A percentile compares a stretch with the other conserved stretches of the same genome.
Conservation (phyloP, 2,888 invertebrate genomes). For the Girardia tigrina region DNA sequence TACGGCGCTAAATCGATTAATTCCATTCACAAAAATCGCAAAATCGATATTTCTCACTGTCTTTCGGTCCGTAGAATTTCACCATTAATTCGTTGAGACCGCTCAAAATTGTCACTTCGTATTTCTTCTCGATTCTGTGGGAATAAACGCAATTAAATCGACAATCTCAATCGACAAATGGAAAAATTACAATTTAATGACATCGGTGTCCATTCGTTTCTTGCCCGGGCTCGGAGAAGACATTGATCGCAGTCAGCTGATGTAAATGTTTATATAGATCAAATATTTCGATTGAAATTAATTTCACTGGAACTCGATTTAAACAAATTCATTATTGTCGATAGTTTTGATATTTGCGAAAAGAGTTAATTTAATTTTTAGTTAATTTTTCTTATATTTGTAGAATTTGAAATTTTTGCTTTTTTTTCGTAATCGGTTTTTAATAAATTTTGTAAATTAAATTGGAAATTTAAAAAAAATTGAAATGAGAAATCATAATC, state of each 20-base stretch:
- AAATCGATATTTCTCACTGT: no score
- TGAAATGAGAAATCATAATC: no score
- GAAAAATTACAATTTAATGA: constrained; percentile 73
- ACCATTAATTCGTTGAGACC: constrained; percentile 98
- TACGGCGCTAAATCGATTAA: no score
- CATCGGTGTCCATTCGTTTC: constrained; percentile 99
- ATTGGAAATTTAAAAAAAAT: no score
- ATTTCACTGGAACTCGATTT: background rate
- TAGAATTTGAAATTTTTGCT: no score
- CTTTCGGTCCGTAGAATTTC: constrained; percentile 93
- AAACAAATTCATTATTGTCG: background rate
- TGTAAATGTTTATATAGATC: background rate
- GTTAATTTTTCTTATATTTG: no score
- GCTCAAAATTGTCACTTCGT: constrained; percentile 92
- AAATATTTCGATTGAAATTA: background rate
- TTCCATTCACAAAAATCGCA: no score
- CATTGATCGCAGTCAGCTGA: constrained; percentile 55
- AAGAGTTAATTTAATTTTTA: no score
- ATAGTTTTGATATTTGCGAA: no score
- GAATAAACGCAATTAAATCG: constrained; percentile 35
- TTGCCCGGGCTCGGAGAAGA: constrained; percentile 99
- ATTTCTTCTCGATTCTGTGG: constrained; percentile 88
- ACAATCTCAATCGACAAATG: no score
- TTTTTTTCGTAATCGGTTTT: no score
- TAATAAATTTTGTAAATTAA: no score